These are phyloP conservation scores for Lucilia cuprina DNA, from an alignment of 1,140 invertebrate species.

Conservation along the genomic window DNA sequence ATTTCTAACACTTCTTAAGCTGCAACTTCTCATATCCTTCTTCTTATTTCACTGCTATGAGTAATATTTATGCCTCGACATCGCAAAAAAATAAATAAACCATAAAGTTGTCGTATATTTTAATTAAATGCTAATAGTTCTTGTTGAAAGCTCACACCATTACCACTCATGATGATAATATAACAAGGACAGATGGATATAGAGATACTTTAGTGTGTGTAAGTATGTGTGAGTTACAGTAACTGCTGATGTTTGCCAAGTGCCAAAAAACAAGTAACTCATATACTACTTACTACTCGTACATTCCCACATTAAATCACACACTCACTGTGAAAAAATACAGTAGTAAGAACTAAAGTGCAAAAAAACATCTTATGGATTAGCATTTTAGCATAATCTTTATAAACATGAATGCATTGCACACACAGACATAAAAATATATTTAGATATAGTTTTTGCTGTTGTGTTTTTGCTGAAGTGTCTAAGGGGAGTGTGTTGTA, in stretches of 20 bases:
- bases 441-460: background rate
- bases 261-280: slow-evolving; percentile 16
- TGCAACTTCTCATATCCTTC: background rate
- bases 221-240: background rate
- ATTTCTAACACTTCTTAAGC: background rate
- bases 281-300: background rate
- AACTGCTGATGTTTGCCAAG: slow-evolving; percentile 30
- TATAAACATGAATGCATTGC: slow-evolving; percentile 23
- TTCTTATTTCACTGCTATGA: background rate
- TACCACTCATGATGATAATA: slow-evolving; percentile 28
- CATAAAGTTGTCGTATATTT: slow-evolving; percentile 21
- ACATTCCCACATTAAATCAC: background rate
- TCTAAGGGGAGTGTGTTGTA: background rate
- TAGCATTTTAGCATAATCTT: slow-evolving; percentile 32
- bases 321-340: background rate
- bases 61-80: background rate
- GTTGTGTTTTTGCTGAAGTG: background rate
- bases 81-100: background rate
- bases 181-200: background rate
- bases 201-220: background rate
- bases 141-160: slow-evolving; percentile 32
- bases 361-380: slow-evolving; percentile 24
- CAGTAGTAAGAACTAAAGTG: background rate
- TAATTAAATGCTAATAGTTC: slow-evolving; percentile 34
- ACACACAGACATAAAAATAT: background rate